Conservation (phyloP, 2,113 vertebrate species). For the Bettongia penicillata region DNA sequence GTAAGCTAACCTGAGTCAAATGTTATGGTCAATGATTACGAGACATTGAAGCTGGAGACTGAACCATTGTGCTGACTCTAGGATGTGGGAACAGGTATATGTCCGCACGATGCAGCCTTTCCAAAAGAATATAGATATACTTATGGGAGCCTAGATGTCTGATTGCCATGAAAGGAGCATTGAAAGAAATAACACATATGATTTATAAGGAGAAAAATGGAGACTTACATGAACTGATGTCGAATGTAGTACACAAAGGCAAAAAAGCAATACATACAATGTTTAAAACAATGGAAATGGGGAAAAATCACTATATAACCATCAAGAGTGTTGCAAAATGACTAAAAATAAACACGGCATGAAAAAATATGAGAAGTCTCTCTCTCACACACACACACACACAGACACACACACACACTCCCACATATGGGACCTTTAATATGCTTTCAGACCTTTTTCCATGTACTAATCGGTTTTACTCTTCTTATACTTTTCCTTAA, state of each 20-base stretch:
- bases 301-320: neutral
- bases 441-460: neutral
- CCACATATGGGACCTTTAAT: neutral
- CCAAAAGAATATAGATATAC: neutral
- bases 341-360: neutral
- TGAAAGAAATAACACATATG: neutral
- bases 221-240: neutral
- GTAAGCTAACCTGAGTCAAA: neutral
- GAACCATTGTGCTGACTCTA: neutral
- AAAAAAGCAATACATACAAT: neutral
- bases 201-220: neutral
- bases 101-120: neutral
- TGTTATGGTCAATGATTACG: neutral
- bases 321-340: neutral
- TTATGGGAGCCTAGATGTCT: neutral
- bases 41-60: neutral
- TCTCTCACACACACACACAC: too few species aligned
- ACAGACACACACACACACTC: neutral
- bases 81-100: neutral
- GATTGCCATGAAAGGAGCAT: neutral
- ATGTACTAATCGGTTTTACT: neutral
- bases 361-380: neutral
- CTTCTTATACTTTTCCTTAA: neutral
- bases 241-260: neutral
- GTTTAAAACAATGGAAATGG: neutral